Evolutionary conservation across 2,113 vertebrate species (phyloP).

Genomic region (Hyperoodon ampullatus): DNA sequence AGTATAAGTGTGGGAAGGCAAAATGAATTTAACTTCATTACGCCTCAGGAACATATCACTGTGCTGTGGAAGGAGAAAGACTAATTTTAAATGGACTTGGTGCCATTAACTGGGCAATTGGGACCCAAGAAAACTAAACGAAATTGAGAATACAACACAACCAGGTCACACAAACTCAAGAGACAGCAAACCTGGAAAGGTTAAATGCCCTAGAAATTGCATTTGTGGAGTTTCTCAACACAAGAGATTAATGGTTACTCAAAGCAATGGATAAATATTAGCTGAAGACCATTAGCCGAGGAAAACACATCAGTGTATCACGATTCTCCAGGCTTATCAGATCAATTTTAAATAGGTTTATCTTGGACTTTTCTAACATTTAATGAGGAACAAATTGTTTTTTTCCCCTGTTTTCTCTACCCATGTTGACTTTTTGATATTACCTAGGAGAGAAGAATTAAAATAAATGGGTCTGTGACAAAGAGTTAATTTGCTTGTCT

Average conservation of each 20-base stretch:
- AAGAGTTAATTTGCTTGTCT: constrained; percentile 77
- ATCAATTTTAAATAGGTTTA: constrained; percentile 89
- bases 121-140: constrained; percentile 70
- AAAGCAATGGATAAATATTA: constrained; percentile 87
- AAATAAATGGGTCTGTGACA: constrained; percentile 81
- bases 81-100: constrained; percentile 76
- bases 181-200: constrained; percentile 81
- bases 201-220: constrained; percentile 84
- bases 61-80: constrained; percentile 58
- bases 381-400: constrained; percentile 84
- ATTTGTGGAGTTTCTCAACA: constrained; percentile 83
- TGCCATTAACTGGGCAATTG: constrained; percentile 74
- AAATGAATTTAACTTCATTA: constrained; percentile 82
- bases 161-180: constrained; percentile 76
- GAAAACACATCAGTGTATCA: constrained; percentile 84
- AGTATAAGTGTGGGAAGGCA: constrained; percentile 63
- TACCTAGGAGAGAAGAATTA: constrained; percentile 76
- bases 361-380: constrained; percentile 83
- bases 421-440: constrained; percentile 82
- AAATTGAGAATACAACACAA: constrained; percentile 74
- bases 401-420: constrained; percentile 74
- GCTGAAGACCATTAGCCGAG: constrained; percentile 84
- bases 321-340: constrained; percentile 82
- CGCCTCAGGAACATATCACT: constrained; percentile 52
- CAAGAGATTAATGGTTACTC: constrained; percentile 86